Percentiles rank a stretch among this genome's conserved stretches.
phyloP scores from a whole-genome alignment of 2,797 vertebrate species.

The Tauraco hartlaubi region DNA sequence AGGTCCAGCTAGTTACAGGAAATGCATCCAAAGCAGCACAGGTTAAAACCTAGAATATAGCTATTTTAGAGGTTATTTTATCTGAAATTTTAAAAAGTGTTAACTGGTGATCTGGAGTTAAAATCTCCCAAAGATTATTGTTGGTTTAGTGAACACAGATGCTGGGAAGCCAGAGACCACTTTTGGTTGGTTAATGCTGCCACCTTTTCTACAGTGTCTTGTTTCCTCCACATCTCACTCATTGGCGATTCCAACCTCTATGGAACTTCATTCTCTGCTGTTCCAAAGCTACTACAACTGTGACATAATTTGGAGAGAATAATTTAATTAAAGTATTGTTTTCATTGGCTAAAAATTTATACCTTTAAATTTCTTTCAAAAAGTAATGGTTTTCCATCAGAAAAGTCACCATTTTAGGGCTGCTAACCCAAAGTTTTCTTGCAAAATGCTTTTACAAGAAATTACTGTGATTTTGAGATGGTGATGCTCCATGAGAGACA shows the following conservation, averaged over 20 bases:
- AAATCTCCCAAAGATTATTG: neutral
- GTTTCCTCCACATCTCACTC: neutral
- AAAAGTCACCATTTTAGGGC: neutral
- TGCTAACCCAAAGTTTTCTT: neutral
- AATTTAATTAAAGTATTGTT: neutral
- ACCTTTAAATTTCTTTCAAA: neutral
- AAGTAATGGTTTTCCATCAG: neutral
- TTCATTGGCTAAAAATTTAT: neutral
- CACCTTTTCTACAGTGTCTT: neutral
- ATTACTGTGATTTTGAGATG: neutral
- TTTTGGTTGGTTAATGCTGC: neutral
- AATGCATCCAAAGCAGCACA: neutral
- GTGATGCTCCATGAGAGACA: neutral
- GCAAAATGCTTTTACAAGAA: neutral
- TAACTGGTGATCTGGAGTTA: neutral
- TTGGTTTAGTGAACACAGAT: neutral
- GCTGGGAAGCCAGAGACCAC: neutral
- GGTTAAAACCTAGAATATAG: neutral
- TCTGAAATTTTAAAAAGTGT: neutral
- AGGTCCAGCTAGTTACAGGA: neutral
- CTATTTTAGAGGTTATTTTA: neutral
- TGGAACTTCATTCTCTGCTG: neutral
- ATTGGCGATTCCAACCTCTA: neutral
- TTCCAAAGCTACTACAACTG: neutral
- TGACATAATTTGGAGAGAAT: neutral